Evolutionary conservation across 2,113 vertebrate species (phyloP).

Genomic region (Nicator chloris): DNA sequence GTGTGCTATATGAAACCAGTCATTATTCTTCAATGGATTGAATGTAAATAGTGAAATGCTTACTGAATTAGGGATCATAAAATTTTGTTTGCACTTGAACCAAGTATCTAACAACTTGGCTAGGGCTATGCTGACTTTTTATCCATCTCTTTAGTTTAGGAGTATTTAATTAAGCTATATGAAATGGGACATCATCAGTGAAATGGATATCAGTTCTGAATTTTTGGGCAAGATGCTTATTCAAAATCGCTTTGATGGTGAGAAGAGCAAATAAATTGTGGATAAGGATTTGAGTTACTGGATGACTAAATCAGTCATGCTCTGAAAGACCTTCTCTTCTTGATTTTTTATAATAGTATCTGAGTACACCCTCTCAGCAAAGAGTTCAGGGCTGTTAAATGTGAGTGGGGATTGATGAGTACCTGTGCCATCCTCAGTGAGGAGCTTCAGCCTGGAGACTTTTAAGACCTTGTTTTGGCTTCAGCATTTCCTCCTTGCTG

Average conservation of each 20-base stretch:
- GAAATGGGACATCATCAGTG: not conserved
- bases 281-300: not conserved
- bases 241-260: not conserved
- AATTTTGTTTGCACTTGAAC: not conserved
- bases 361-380: not conserved
- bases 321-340: not conserved
- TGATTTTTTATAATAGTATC: not conserved
- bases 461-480: not conserved
- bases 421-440: not conserved
- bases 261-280: not conserved
- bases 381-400: not conserved
- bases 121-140: not conserved
- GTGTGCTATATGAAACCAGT: not conserved
- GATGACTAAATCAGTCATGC: not conserved
- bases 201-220: not conserved
- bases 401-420: not conserved
- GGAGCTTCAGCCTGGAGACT: not conserved
- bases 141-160: not conserved
- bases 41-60: not conserved
- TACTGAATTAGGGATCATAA: not conserved
- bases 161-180: not conserved
- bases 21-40: not conserved
- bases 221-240: not conserved
- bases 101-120: not conserved
- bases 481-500: not conserved